Conservation (phyloP, 2,888 invertebrate genomes). For the Lepidochitona cinerea region DNA sequence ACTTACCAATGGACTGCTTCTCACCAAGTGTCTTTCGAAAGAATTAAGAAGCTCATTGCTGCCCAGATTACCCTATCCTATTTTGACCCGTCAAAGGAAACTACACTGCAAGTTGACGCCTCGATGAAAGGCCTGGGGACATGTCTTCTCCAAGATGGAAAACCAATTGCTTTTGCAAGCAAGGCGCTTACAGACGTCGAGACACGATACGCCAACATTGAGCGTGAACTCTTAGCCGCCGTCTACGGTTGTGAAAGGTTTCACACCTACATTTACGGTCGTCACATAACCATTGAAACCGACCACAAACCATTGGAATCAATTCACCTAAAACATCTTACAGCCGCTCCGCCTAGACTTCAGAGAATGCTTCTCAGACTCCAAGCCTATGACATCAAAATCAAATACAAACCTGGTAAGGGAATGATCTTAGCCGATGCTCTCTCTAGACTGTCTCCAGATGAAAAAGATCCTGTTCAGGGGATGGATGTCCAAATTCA, state of each 20-base stretch:
- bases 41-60: slow-evolving; percentile 7
- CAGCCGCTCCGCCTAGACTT: slow-evolving; percentile 22
- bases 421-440: slow-evolving; percentile 30
- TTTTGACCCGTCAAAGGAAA: slow-evolving; percentile 13
- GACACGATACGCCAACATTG: slow-evolving; percentile 24
- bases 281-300: slow-evolving; percentile 11
- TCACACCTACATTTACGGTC: slow-evolving; percentile 24
- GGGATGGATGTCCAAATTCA: slow-evolving; percentile 18
- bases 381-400: slow-evolving; percentile 25
- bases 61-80: slow-evolving; percentile 8
- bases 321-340: slow-evolving; percentile 21
- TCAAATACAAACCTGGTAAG: slow-evolving; percentile 27
- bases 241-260: slow-evolving; percentile 28
- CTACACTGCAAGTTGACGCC: slow-evolving; percentile 17
- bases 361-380: slow-evolving; percentile 26
- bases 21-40: slow-evolving; percentile 21
- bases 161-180: slow-evolving; percentile 24
- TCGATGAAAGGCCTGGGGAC: slow-evolving; percentile 23
- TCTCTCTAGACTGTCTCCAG: slow-evolving; percentile 15
- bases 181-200: slow-evolving; percentile 21
- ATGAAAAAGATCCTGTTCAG: not conserved
- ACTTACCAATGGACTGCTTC: slow-evolving; percentile 23
- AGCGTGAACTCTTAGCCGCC: slow-evolving; percentile 30
- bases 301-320: slow-evolving; percentile 29
- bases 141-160: slow-evolving; percentile 20